Evolutionary conservation across 2,888 invertebrate species (phyloP).

Genomic region (Noctua comes): DNA sequence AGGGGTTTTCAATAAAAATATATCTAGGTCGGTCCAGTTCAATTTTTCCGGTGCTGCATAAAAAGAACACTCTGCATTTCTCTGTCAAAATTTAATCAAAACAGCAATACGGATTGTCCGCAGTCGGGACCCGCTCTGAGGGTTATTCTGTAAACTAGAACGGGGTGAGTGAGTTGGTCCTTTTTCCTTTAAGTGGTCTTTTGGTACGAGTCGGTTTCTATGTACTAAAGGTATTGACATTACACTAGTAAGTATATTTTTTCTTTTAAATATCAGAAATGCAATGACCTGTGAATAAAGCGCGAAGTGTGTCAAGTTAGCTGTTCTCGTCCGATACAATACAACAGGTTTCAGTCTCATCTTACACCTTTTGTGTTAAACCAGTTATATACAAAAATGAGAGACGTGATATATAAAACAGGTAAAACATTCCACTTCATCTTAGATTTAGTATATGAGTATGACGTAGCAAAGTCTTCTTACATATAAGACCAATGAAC

Average conservation of each 20-base stretch:
- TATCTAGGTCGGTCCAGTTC: slow-evolving; percentile 65
- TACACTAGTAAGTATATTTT: not conserved
- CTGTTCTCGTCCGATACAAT: not conserved
- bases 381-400: not conserved
- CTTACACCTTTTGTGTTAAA: not conserved
- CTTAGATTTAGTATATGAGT: not conserved
- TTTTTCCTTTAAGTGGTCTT: not conserved
- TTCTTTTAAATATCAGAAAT: not conserved
- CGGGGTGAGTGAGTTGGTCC: not conserved
- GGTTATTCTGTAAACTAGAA: slow-evolving; percentile 71
- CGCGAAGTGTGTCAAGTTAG: not conserved
- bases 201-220: not conserved
- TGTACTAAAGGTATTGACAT: not conserved
- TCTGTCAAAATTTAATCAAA: slow-evolving; percentile 88
- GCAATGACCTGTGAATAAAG: not conserved
- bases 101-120: slow-evolving; percentile 84
- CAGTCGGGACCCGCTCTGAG: slow-evolving; percentile 64
- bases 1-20: slow-evolving; percentile 70
- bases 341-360: too few relatives aligned
- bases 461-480: not conserved
- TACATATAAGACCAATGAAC: not conserved
- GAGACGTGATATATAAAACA: not conserved
- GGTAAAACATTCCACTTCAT: not conserved
- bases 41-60: slow-evolving; percentile 76
- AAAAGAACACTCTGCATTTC: slow-evolving; percentile 83